phyloP scores from a whole-genome alignment of 2,888 invertebrate genomes.

The Agrochola lychnidis region DNA sequence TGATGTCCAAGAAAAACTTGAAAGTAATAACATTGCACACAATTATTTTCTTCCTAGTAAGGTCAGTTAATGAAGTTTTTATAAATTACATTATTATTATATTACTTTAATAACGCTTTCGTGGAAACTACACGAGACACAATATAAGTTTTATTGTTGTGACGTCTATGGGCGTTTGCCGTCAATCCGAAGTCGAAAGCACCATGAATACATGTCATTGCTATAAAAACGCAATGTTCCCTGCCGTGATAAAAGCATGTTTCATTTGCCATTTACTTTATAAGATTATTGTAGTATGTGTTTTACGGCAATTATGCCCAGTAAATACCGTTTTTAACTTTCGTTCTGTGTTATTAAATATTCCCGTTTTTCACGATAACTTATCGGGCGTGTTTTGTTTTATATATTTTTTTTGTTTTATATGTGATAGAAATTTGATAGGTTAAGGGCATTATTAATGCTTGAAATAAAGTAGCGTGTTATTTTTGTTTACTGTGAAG shows the following conservation, averaged over 20 bases:
- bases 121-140: too few species aligned
- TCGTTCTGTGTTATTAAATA: constrained; percentile 45
- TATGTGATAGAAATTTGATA: not conserved
- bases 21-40: too few species aligned
- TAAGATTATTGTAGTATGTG: constrained; percentile 34
- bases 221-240: constrained; percentile 54
- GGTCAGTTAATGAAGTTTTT: not conserved
- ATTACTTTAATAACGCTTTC: too few species aligned
- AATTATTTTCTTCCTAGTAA: not conserved
- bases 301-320: constrained; percentile 56
- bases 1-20: not conserved
- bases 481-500: not conserved
- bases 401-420: not conserved
- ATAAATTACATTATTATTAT: not conserved
- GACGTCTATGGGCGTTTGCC: too few species aligned
- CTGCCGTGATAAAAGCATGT: constrained; percentile 62
- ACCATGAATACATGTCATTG: constrained; percentile 32
- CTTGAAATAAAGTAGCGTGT: not conserved
- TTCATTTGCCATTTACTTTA: constrained; percentile 55
- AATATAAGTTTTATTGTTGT: too few species aligned
- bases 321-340: constrained; percentile 46
- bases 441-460: too few species aligned
- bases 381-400: constrained; percentile 35
- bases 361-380: constrained; percentile 35
- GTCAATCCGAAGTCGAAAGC: not conserved